Evolutionary conservation across 2,888 invertebrate species (phyloP).

Genomic region (Aspidiotus rigidus): DNA sequence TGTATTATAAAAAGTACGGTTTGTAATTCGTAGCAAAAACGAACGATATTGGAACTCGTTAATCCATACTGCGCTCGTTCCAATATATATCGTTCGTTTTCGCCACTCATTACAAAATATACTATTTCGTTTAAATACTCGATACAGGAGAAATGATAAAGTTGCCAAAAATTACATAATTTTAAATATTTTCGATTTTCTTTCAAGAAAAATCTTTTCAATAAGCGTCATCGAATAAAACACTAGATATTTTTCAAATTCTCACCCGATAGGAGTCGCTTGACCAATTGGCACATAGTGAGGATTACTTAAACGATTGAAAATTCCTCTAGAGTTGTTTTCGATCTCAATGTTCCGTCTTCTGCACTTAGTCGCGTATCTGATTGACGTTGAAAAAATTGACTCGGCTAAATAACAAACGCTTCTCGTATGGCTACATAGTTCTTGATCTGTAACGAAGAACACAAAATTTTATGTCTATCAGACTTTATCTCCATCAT

Average conservation of each 20-base stretch:
- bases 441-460: conserved; percentile 51
- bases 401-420: conserved; percentile 73
- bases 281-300: conserved; percentile 58
- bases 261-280: conserved; percentile 59
- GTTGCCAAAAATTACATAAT: too few species aligned
- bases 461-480: neutral
- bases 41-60: too few species aligned
- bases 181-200: too few species aligned
- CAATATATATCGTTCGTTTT: too few species aligned
- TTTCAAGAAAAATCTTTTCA: too few species aligned
- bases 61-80: too few species aligned
- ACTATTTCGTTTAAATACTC: too few species aligned
- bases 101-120: too few species aligned
- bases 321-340: conserved; percentile 19
- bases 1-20: too few species aligned
- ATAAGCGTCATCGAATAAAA: neutral
- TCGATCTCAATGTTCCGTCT: conserved; percentile 53
- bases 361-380: conserved; percentile 60
- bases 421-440: conserved; percentile 72
- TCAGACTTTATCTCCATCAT: too few species aligned
- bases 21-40: too few species aligned
- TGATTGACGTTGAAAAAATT: conserved; percentile 49
- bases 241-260: too few species aligned
- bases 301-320: conserved; percentile 38
- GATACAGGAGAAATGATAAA: neutral